Evolutionary conservation across 2,113 vertebrate species (phyloP), one percentile per base, ranked within the genome.

Genomic region (Reinhardtius hippoglossoides): DNA sequence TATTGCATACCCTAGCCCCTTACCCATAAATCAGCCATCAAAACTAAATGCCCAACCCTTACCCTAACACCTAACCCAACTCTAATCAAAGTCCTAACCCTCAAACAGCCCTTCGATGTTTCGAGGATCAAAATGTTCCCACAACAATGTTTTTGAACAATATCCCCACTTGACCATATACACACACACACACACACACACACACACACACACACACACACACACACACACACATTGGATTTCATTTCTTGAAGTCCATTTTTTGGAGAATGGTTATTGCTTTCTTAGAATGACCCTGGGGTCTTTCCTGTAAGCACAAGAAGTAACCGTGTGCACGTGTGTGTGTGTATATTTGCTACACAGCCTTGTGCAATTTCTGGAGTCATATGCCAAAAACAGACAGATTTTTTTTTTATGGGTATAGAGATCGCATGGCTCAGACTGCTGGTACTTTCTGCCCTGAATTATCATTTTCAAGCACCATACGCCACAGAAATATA

Each of bases 211-310:
- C 12, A 37, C 12, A 61, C 37, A 62, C 58, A 63, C 31, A 67
- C 31, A 46, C n/a, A 64, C 61, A 68, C 66, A 24, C 16, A 64
- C 68, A 37, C 59, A 55, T 54, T 21, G 64, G 71, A 80, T 84
- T 90, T 64, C 70, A 69, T 83, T 83, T 83, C 79, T 88, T 85
- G 76, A 92, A 88, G 81, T 86, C 78, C 76, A 83, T 89, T 86
- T 89, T 86, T 83, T 75, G 37, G 62, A 72, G 78, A 83, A 80
- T 72, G 58, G 83, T 85, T 86, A 87, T 89, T 89, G 87, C 82
- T 85, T 89, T 85, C 79, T 62, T 73, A 83, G 84, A 87, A 67
- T 56, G 3, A 86, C 75, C 84, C 88, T 82, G 85, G 87, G 87
- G 85, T 85, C 82, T 72, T 79, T 64, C 64, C 83, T 54, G 50